phyloP scores from a whole-genome alignment of 2,888 invertebrate species.

The Tachina grossa region DNA sequence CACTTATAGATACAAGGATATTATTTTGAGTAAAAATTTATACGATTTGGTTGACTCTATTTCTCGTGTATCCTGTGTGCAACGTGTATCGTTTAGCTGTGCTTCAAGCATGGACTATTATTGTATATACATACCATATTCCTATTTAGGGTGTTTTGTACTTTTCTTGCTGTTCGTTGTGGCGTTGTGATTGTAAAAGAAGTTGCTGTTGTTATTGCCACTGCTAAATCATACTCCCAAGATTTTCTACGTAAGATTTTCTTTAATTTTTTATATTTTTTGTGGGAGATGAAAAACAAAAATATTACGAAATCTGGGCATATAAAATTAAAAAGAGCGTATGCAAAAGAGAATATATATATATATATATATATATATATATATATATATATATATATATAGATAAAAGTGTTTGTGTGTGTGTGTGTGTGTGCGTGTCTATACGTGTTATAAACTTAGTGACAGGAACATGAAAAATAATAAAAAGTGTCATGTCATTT shows the following conservation, averaged over 20 bases:
- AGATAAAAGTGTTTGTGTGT: not conserved
- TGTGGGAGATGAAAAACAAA: constrained; percentile 18
- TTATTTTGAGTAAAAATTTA: constrained; percentile 45
- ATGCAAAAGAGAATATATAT: constrained; percentile 27
- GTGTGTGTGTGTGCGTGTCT: not conserved
- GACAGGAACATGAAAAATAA: constrained; percentile 11
- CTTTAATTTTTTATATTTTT: constrained; percentile 2
- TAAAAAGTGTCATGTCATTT: constrained; percentile 2
- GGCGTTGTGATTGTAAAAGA: constrained; percentile 41
- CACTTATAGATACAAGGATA: not conserved
- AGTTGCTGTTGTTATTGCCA: constrained; percentile 50
- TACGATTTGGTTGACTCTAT: constrained; percentile 35
- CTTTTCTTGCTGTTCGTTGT: constrained; percentile 43
- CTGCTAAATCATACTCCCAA: constrained; percentile 69
- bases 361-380: too few relatives aligned
- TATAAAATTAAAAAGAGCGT: constrained; percentile 36
- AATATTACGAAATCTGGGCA: constrained; percentile 5
- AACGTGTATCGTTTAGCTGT: constrained; percentile 10
- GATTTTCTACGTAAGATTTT: constrained; percentile 47
- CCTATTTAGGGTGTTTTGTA: constrained; percentile 59
- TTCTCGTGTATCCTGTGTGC: constrained; percentile 29
- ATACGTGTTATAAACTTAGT: constrained; percentile 4
- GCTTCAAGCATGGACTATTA: constrained; percentile 31
- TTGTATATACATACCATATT: constrained; percentile 3
- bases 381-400: too few relatives aligned